A percentile compares a stretch with the other conserved stretches of the same genome.
These are phyloP conservation scores for Crenichthys baileyi DNA, from an alignment of 2,797 vertebrate genomes.

Conservation along the genomic window DNA sequence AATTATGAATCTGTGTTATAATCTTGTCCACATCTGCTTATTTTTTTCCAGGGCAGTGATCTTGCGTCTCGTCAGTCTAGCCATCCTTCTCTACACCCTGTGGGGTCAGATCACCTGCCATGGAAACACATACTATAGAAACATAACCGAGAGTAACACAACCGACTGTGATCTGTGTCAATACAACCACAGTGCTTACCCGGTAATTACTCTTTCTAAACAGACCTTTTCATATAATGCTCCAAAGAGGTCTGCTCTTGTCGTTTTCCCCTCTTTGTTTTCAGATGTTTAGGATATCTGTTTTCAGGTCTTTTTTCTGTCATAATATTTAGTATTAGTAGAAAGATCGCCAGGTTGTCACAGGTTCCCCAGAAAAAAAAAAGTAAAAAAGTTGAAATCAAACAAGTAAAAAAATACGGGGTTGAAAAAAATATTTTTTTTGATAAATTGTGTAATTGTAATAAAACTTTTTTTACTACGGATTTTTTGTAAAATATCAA, in stretches of 20 bases:
- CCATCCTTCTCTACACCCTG: constrained; percentile 82
- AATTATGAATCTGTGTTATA: neutral
- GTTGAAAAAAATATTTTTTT: neutral
- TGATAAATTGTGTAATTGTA: neutral
- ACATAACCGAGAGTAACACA: no score
- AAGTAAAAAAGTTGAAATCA: neutral
- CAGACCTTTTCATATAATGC: neutral
- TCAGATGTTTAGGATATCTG: neutral
- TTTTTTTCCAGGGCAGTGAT: constrained; percentile 80
- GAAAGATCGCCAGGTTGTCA: neutral
- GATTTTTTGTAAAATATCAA: neutral
- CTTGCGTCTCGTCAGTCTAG: constrained; percentile 85
- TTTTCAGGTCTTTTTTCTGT: neutral
- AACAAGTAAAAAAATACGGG: neutral
- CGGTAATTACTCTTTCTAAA: constrained; percentile 68
- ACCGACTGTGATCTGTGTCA: constrained; percentile 70
- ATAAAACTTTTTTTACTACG: neutral
- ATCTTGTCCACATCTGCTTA: neutral
- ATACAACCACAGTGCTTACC: constrained; percentile 78
- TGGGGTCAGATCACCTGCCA: constrained; percentile 87
- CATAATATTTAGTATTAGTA: neutral
- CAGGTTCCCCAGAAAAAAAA: neutral
- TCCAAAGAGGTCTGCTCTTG: neutral
- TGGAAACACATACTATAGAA: accelerated
- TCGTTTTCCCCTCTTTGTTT: neutral